Percentiles rank a stretch among this genome's conserved stretches.
phyloP scores from a whole-genome alignment of 1,140 invertebrate genomes.

The Holcopasites calliopsidis region DNA sequence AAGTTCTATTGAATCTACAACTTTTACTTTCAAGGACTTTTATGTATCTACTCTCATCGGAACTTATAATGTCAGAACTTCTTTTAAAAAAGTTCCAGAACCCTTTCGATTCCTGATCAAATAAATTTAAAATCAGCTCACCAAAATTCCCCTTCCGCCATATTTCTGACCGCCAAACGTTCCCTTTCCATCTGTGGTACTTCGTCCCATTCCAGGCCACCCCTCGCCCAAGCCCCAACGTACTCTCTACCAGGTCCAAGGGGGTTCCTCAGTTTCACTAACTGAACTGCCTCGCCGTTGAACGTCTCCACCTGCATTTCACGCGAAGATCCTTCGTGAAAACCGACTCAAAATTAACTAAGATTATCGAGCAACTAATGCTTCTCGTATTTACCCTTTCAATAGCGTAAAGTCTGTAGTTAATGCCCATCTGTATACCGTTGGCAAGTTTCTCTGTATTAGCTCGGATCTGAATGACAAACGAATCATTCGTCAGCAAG shows the following conservation, averaged over 20 bases:
- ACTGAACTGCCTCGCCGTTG: conserved; percentile 86
- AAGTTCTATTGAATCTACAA: no score
- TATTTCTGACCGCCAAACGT: conserved; percentile 84
- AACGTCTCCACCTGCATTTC: conserved; percentile 84
- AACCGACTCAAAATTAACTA: background rate
- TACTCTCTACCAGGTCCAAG: conserved; percentile 85
- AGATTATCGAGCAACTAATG: background rate
- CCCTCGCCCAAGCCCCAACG: conserved; percentile 85
- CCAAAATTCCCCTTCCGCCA: conserved; percentile 91
- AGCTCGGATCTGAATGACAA: conserved; percentile 81
- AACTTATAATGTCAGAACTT: no score
- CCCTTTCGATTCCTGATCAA: no score
- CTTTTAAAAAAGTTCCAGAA: no score
- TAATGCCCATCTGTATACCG: conserved; percentile 89
- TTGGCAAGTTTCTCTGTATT: conserved; percentile 87
- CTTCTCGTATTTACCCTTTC: conserved; percentile 84
- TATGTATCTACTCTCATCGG: no score
- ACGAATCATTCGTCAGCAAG: background rate
- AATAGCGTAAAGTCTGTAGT: conserved; percentile 89
- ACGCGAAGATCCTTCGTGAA: conserved; percentile 7
- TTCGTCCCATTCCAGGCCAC: conserved; percentile 88
- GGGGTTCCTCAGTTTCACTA: conserved; percentile 87
- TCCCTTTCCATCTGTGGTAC: conserved; percentile 87
- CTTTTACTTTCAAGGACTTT: no score
- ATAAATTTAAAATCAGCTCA: conserved; percentile 69